These are phyloP conservation scores for Ypsolopha scabrella DNA, from an alignment of 2,888 invertebrate species.

Conservation along the genomic window DNA sequence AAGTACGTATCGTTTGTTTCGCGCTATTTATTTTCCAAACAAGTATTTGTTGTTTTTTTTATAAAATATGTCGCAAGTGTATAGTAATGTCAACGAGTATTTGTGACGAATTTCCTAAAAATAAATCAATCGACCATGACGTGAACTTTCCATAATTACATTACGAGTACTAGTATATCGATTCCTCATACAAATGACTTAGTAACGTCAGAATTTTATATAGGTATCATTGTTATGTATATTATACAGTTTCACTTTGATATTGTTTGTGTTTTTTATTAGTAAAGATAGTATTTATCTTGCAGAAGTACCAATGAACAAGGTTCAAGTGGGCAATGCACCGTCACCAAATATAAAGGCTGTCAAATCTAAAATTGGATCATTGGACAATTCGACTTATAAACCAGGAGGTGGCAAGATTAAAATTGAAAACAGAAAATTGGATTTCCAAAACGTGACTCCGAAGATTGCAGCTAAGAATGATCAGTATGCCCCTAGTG, in stretches of 20 bases:
- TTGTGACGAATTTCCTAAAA: background rate
- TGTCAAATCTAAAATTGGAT: slow-evolving; percentile 93
- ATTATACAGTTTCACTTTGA: no score
- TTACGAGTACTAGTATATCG: background rate
- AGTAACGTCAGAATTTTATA: no score
- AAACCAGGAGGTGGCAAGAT: slow-evolving; percentile 91
- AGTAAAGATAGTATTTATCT: slow-evolving; percentile 10
- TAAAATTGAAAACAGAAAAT: slow-evolving; percentile 88
- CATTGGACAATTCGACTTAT: slow-evolving; percentile 89
- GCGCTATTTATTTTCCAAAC: background rate
- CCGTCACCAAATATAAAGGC: slow-evolving; percentile 93
- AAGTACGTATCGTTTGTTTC: slow-evolving; percentile 60
- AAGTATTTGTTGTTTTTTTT: background rate
- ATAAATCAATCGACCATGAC: background rate
- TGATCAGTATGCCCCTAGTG: slow-evolving; percentile 86
- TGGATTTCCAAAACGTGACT: slow-evolving; percentile 85
- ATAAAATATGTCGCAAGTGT: no score
- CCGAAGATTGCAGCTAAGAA: slow-evolving; percentile 93
- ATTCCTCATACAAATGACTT: no score
- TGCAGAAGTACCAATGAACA: slow-evolving; percentile 91
- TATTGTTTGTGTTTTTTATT: no score
- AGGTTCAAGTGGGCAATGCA: slow-evolving; percentile 90
- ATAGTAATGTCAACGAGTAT: no score
- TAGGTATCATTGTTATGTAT: no score
- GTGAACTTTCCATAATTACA: background rate